phyloP scores from a whole-genome alignment of 37 sponge, comb jelly and placozoan species.

The Amphimedon queenslandica region DNA sequence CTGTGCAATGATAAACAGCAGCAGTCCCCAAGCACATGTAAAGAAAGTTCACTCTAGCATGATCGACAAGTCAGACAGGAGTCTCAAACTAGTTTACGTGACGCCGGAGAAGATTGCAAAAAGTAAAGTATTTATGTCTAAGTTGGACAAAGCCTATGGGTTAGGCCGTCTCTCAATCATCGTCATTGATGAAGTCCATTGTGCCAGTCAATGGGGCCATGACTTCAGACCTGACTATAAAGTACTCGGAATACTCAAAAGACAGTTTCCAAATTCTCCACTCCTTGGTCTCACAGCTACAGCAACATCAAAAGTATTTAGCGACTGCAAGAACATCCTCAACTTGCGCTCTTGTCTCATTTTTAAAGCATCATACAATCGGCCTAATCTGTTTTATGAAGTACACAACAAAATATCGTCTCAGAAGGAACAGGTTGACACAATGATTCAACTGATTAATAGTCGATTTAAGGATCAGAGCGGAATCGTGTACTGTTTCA shows the following conservation, averaged over 20 bases:
- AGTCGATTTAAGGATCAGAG: constrained; percentile 48
- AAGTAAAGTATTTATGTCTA: constrained; percentile 81
- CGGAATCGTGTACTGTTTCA: constrained; percentile 90
- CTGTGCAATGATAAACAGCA: constrained; percentile 58
- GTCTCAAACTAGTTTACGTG: constrained; percentile 81
- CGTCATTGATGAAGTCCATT: constrained; percentile 97
- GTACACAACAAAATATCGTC: constrained; percentile 63
- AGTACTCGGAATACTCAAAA: constrained; percentile 77
- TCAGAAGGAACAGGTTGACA: constrained; percentile 49
- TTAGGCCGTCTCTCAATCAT: constrained; percentile 63
- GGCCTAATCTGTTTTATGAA: constrained; percentile 83
- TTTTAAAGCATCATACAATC: constrained; percentile 83
- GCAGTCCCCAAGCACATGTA: constrained; percentile 47
- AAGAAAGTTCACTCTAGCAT: constrained; percentile 45
- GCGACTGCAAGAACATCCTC: constrained; percentile 66
- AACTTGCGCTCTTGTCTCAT: constrained; percentile 47
- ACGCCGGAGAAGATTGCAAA: constrained; percentile 92
- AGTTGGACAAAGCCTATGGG: constrained; percentile 84
- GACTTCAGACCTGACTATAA: constrained; percentile 98
- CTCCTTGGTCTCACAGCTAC: constrained; percentile 96
- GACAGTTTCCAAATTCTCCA: constrained; percentile 82
- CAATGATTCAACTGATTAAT: constrained; percentile 69
- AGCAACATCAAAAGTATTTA: constrained; percentile 75
- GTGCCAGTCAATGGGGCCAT: constrained; percentile 98
- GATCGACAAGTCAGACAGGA: constrained; percentile 18